Evolutionary conservation across 2,888 invertebrate species (phyloP).

Genomic region (Stegophylla sp.): DNA sequence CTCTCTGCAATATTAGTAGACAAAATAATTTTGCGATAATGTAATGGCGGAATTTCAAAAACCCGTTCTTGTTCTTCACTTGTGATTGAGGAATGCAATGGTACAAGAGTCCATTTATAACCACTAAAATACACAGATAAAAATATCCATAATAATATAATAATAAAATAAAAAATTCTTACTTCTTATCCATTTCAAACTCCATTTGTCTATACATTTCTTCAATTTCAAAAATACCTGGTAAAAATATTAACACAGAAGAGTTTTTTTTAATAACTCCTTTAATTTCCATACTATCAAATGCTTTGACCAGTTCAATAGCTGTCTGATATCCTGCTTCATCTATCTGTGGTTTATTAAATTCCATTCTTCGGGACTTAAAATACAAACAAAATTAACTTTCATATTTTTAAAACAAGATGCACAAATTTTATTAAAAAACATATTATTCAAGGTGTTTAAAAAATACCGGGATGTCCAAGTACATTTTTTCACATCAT

Average conservation of each 20-base stretch:
- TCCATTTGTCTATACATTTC: constrained; percentile 66
- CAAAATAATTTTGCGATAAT: constrained; percentile 81
- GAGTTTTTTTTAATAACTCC: constrained; percentile 62
- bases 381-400: constrained; percentile 51
- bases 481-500: no score
- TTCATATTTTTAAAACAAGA: no score
- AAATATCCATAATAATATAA: not conserved
- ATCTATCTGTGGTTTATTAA: constrained; percentile 69
- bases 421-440: no score
- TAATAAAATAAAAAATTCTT: not conserved
- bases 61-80: constrained; percentile 76
- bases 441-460: no score
- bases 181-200: constrained; percentile 11
- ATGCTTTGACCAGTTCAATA: constrained; percentile 70
- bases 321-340: constrained; percentile 61
- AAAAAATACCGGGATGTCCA: no score
- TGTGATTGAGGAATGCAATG: constrained; percentile 79
- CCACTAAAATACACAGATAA: not conserved
- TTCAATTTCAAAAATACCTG: constrained; percentile 86
- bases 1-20: constrained; percentile 93
- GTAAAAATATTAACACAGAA: constrained; percentile 86
- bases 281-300: constrained; percentile 72
- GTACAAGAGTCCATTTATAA: constrained; percentile 61
- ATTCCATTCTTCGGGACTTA: constrained; percentile 67
- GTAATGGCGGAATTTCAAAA: constrained; percentile 71